Percentiles rank a stretch among this genome's conserved stretches.
These are phyloP conservation scores for Corvus moneduloides DNA, from an alignment of 2,113 vertebrate genomes.

Conservation along the genomic window DNA sequence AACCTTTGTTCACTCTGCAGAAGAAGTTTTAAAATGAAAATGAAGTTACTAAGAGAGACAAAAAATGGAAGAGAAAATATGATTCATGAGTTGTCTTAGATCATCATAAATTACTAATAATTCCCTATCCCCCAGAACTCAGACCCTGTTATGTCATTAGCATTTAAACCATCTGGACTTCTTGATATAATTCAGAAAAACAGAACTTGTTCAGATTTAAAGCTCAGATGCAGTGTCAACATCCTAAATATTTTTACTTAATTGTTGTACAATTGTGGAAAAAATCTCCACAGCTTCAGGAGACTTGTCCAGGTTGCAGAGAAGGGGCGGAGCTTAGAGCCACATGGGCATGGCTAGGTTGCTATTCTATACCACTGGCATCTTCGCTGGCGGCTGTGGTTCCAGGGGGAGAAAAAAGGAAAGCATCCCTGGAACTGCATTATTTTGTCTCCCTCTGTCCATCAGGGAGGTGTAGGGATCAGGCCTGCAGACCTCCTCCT, in stretches of 20 bases:
- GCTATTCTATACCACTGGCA: not conserved
- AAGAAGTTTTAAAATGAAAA: not conserved
- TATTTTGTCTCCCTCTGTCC: not conserved
- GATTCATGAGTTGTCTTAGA: not conserved
- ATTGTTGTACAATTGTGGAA: not conserved
- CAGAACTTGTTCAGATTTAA: not conserved
- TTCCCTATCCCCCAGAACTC: not conserved
- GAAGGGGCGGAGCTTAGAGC: not conserved
- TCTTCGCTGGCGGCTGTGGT: accelerated
- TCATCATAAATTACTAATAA: not conserved
- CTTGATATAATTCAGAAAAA: not conserved
- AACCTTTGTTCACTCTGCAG: not conserved
- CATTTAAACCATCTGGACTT: not conserved
- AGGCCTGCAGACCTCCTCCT: not conserved
- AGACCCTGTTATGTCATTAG: not conserved
- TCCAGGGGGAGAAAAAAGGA: not conserved
- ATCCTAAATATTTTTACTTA: not conserved
- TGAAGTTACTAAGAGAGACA: not conserved
- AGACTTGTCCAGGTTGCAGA: not conserved
- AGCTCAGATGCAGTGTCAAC: not conserved
- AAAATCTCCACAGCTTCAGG: not conserved
- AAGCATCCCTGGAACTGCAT: accelerated
- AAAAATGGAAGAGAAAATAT: not conserved
- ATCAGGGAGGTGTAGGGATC: not conserved
- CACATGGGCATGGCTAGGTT: not conserved